Evolutionary conservation across 2,888 invertebrate species (phyloP).

Genomic region (Ceriagrion tenellum): DNA sequence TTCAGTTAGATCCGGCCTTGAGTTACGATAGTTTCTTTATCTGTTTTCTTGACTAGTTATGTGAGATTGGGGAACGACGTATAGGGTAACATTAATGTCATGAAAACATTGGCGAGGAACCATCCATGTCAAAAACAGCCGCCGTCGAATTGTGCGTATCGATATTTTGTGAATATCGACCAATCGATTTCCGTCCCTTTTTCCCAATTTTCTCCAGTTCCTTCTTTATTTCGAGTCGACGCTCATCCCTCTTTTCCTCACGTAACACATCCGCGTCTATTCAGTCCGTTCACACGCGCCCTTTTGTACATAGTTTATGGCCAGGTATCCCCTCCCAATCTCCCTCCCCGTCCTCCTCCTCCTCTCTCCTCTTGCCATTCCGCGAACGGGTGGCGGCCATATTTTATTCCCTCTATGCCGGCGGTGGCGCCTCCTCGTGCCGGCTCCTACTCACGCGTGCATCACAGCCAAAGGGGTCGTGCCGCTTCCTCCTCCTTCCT

Average conservation of each 20-base stretch:
- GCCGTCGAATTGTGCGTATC: no score
- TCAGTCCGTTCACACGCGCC: background rate
- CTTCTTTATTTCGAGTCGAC: background rate
- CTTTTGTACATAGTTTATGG: background rate
- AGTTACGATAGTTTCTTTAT: no score
- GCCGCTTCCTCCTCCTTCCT: background rate
- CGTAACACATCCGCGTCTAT: background rate
- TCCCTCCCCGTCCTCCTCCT: background rate
- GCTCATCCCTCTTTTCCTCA: background rate
- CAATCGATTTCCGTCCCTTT: background rate
- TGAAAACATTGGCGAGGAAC: no score
- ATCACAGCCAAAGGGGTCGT: background rate
- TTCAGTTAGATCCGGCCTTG: no score
- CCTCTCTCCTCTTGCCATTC: background rate
- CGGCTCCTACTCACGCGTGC: background rate
- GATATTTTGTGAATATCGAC: no score
- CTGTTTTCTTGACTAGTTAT: no score
- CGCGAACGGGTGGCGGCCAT: background rate
- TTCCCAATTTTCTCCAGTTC: background rate
- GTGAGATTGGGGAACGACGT: no score
- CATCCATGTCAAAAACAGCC: no score
- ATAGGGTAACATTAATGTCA: no score
- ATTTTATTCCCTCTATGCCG: conserved; percentile 5
- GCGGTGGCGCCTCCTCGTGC: background rate
- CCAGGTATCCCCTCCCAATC: background rate